Evolutionary conservation across 2,888 invertebrate species (phyloP), one percentile per base, ranked within the genome.

Genomic region (Cotesia congregata): DNA sequence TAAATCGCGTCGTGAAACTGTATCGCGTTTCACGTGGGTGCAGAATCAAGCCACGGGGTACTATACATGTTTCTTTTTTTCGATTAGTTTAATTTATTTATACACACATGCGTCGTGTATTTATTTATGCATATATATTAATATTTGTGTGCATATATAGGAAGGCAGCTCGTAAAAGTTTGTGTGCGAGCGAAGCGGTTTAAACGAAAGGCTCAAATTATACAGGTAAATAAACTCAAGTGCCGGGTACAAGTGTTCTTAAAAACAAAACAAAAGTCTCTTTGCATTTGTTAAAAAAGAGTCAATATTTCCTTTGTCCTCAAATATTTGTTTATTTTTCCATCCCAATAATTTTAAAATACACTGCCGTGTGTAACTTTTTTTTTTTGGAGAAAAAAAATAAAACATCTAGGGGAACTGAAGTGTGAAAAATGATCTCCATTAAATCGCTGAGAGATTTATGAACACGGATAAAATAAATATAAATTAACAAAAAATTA

Each of bases 1-100:
- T 50, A 50, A 50, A 50, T 50, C 67, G 50, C 41, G 59, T 40
- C 50, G 65, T 68, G 68, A 72, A 72, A 72, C 68, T 76, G 76
- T 72, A 72, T 76, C 76, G 72, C 41, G 60, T 76, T 76, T 72
- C 76, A 60, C 72, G 76, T 76, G 76, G 72, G 76, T 72, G 65
- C 61, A 41, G 68, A 38, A 17, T 41, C 6, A n/a, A 65, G 67
- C 67, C 67, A 30, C 39, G 61, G 67, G 67, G 65, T 39, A 59
- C 38, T 17, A 12, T 68, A 59, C 50, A 50, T 70, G 60, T 70
- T 59, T 12, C 41, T 68, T 15, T 40, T 68, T 68, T 39, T 30
- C 30, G 30, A 30, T 30, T 30, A 3, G 17, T n/a, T 38, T 6
- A 38, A 38, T 20, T n/a, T 38, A 20, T 67, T n/a, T n/a, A 64